Evolutionary conservation across 1,140 invertebrate genomes (phyloP), one percentile per base, ranked within the genome.

Genomic region (Brachionus koreanus): DNA sequence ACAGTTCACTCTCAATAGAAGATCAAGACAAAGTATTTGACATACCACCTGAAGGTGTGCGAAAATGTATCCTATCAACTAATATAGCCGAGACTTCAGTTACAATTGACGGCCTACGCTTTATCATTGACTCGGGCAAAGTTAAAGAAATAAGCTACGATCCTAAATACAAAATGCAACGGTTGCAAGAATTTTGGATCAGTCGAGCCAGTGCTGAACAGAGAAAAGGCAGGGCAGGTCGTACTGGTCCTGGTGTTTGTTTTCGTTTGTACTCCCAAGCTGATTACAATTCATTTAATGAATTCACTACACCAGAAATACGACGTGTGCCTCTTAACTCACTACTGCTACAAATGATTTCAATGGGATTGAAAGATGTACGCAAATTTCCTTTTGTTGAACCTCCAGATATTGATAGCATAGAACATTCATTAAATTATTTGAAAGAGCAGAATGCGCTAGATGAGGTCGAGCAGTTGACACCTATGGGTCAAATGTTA

Each of bases 21-120:
- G 96, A 98, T 86, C 97, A 99, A 90, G 96, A 98, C 87, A 98
- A 97, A 89, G 94, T 98, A 5, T 99, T 99, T 88, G 95, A 98
- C 86, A 94, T 96, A 87, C 91, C 96, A n/a, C 96, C 96, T 19
- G 94, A 96, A 83, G 94, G 95, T 29, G 91, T 96, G 1, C 90
- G 97, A 83, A 99, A 99, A 89, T 98, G 97, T 87, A 96, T 99
- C 83, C 92, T 99, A 2, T 95, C 96, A 0, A 99, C 97, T n/a
- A 99, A 99, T 86, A 98, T 99, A 82, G 97, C 98, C 0, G 98
- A 99, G 90, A 99, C 98, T 0, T 98, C 96, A 5, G 93, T 99
- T 4, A 99, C 98, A 0, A 98, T 99, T 83, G 97, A 99, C 89
- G 97, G 97, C 4, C 94, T 99, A 83, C 90, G 97, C 86, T 99